These are phyloP conservation scores for Candoia aspera DNA, from an alignment of 2,113 vertebrate species.

Conservation along the genomic window DNA sequence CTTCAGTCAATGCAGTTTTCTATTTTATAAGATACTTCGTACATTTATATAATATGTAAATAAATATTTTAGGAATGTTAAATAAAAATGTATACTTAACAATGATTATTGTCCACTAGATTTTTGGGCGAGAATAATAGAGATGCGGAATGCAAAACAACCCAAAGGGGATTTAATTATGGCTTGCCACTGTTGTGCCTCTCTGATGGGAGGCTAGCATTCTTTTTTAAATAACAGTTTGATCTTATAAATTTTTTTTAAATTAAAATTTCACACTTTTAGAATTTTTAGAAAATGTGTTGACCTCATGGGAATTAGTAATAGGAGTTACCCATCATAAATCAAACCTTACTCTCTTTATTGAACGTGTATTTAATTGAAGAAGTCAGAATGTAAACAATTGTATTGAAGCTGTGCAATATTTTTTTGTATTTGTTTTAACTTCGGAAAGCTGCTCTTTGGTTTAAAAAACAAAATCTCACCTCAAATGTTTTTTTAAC, in stretches of 20 bases:
- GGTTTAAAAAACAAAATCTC: slow-evolving; percentile 54
- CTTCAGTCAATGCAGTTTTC: slow-evolving; percentile 77
- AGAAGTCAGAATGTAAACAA: slow-evolving; percentile 64
- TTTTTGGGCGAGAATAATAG: slow-evolving; percentile 69
- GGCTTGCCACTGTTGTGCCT: slow-evolving; percentile 42
- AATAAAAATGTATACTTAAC: slow-evolving; percentile 88
- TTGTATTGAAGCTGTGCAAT: slow-evolving; percentile 68
- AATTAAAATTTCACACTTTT: slow-evolving; percentile 41
- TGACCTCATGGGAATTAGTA: slow-evolving; percentile 46
- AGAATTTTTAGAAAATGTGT: slow-evolving; percentile 45
- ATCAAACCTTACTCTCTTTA: slow-evolving; percentile 14
- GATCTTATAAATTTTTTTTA: slow-evolving; percentile 30
- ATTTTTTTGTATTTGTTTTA: slow-evolving; percentile 65
- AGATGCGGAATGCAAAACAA: slow-evolving; percentile 32
- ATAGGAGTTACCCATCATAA: slow-evolving; percentile 15
- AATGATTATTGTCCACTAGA: slow-evolving; percentile 72
- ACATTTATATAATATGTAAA: slow-evolving; percentile 87
- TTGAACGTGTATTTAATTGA: slow-evolving; percentile 52
- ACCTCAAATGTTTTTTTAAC: slow-evolving; percentile 45
- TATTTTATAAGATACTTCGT: slow-evolving; percentile 83
- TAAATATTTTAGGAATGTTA: slow-evolving; percentile 89
- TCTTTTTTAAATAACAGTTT: slow-evolving; percentile 43
- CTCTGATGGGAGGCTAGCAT: slow-evolving; percentile 40
- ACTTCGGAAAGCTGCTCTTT: slow-evolving; percentile 64
- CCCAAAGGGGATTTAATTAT: slow-evolving; percentile 36